These are phyloP conservation scores for Atlantisia rogersi DNA, from an alignment of 2,113 vertebrate genomes.

Conservation along the genomic window DNA sequence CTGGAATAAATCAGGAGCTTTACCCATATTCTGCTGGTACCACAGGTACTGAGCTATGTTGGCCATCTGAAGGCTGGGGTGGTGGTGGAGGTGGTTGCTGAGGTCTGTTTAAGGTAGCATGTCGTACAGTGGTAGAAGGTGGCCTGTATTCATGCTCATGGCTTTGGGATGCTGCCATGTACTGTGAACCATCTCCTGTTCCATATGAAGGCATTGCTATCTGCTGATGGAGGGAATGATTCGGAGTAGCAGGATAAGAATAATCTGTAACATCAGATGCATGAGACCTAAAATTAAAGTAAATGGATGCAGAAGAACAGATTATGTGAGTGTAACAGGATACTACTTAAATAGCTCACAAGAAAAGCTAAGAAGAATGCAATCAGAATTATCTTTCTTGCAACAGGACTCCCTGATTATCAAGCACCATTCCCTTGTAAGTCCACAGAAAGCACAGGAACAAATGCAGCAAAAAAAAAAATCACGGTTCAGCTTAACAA, in stretches of 20 bases:
- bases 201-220: conserved; percentile 74
- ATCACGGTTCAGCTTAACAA: background rate
- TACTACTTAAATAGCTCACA: background rate
- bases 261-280: conserved; percentile 85
- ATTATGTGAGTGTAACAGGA: background rate
- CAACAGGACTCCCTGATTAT: background rate
- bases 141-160: conserved; percentile 88
- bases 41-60: conserved; percentile 80
- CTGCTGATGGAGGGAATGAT: conserved; percentile 89
- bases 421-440: background rate
- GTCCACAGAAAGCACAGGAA: conserved; percentile 9
- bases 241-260: conserved; percentile 91
- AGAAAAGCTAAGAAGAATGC: background rate
- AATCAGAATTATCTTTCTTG: background rate
- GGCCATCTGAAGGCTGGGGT: conserved; percentile 81
- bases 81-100: conserved; percentile 93
- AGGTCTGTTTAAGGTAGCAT: conserved; percentile 87
- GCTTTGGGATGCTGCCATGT: conserved; percentile 71
- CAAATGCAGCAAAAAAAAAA: background rate
- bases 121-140: conserved; percentile 82
- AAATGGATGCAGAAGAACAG: conserved; percentile 20
- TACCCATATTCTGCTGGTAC: conserved; percentile 90
- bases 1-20: background rate
- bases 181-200: conserved; percentile 67
- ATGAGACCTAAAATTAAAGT: conserved; percentile 82